Evolutionary conservation across 1,140 invertebrate genomes (phyloP).

Genomic region (Pentalonia nigronervosa): DNA sequence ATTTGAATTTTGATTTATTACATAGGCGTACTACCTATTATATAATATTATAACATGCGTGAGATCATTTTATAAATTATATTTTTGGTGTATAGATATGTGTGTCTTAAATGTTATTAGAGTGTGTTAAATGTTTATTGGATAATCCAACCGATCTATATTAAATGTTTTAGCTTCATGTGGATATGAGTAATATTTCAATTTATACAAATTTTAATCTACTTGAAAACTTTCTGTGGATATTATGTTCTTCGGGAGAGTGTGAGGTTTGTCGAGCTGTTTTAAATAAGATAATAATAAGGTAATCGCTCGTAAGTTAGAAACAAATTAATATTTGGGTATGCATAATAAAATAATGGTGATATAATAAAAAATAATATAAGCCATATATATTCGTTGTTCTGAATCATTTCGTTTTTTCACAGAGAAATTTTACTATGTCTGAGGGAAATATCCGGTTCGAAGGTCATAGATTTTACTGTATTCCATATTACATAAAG

Average conservation of each 20-base stretch:
- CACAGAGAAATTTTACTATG: too few species aligned
- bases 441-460: too few species aligned
- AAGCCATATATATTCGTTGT: too few species aligned
- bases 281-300: too few species aligned
- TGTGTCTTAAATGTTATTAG: neutral
- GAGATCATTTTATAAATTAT: too few species aligned
- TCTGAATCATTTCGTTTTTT: too few species aligned
- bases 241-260: neutral
- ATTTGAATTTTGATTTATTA: neutral
- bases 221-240: neutral
- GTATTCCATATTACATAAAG: too few species aligned
- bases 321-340: neutral
- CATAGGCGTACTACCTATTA: neutral
- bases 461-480: too few species aligned
- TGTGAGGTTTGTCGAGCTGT: neutral
- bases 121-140: neutral
- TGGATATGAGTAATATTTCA: neutral
- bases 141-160: neutral
- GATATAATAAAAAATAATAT: neutral
- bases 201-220: neutral
- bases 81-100: too few species aligned
- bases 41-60: neutral
- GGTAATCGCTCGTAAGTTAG: neutral
- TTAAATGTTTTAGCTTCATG: neutral
- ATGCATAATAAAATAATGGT: neutral